Conservation (phyloP, 1,140 invertebrate species). For the Drosophila sulfurigaster region DNA sequence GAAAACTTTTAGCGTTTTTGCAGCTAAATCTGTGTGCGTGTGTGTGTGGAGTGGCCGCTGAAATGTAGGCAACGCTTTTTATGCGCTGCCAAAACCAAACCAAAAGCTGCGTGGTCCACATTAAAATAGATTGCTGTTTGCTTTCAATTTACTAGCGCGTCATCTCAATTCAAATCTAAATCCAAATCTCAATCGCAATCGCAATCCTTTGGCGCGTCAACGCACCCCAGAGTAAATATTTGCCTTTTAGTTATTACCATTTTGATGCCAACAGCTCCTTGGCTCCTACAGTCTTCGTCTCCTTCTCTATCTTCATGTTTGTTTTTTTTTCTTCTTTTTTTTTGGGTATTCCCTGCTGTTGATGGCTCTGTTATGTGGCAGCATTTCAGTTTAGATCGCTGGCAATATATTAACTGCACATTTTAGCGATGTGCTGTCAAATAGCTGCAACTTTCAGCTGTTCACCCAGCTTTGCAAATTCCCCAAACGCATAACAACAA, state of each 20-base stretch:
- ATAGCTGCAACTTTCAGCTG: conserved; percentile 72
- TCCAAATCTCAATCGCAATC: conserved; percentile 33
- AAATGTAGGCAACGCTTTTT: conserved; percentile 39
- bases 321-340: too few relatives aligned
- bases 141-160: conserved; percentile 71
- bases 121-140: conserved; percentile 77
- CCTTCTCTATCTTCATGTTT: too few relatives aligned
- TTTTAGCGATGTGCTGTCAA: conserved; percentile 67
- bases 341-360: neutral
- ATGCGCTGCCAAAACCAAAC: conserved; percentile 9
- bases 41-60: neutral
- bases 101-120: conserved; percentile 41
- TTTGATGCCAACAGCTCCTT: conserved; percentile 47
- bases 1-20: conserved; percentile 21
- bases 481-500: conserved; percentile 29
- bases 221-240: conserved; percentile 62
- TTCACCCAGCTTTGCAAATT: conserved; percentile 36
- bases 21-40: conserved; percentile 26
- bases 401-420: conserved; percentile 68
- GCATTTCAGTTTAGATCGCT: conserved; percentile 35
- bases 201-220: conserved; percentile 42
- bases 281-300: conserved; percentile 4
- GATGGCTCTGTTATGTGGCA: conserved; percentile 46
- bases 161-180: conserved; percentile 48
- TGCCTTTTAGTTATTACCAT: conserved; percentile 67